Conservation (phyloP, 2,888 invertebrate species). For the Hecatera dysodea region DNA sequence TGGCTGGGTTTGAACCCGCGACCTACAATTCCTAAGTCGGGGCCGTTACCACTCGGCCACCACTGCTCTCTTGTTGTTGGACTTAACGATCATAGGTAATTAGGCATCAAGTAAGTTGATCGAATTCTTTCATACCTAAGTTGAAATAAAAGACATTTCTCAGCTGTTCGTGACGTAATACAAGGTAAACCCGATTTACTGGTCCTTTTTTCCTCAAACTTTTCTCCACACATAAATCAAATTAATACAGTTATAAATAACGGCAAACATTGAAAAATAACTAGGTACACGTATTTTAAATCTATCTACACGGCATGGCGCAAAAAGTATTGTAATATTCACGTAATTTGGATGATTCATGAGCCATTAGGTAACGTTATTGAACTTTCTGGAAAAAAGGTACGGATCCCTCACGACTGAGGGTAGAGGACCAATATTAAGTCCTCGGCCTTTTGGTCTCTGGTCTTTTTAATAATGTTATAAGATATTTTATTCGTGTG, state of each 20-base stretch:
- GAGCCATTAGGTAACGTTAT: constrained; percentile 81
- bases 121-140: no score
- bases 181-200: constrained; percentile 13
- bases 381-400: constrained; percentile 75
- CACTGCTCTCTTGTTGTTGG: no score
- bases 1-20: no score
- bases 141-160: neutral
- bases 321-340: constrained; percentile 80
- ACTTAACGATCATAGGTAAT: no score
- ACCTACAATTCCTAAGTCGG: no score
- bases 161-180: neutral
- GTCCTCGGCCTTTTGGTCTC: constrained; percentile 39
- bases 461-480: constrained; percentile 48
- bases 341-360: constrained; percentile 82
- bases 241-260: constrained; percentile 59
- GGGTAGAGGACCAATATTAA: constrained; percentile 62
- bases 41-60: no score
- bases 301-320: constrained; percentile 72
- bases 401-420: constrained; percentile 61
- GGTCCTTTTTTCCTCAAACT: constrained; percentile 39
- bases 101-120: no score
- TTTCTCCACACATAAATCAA: constrained; percentile 50
- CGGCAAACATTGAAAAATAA: constrained; percentile 58
- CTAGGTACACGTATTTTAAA: constrained; percentile 73
- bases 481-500: constrained; percentile 25